Conservation (phyloP, 2,888 invertebrate genomes). For the Melieria crassipennis region DNA sequence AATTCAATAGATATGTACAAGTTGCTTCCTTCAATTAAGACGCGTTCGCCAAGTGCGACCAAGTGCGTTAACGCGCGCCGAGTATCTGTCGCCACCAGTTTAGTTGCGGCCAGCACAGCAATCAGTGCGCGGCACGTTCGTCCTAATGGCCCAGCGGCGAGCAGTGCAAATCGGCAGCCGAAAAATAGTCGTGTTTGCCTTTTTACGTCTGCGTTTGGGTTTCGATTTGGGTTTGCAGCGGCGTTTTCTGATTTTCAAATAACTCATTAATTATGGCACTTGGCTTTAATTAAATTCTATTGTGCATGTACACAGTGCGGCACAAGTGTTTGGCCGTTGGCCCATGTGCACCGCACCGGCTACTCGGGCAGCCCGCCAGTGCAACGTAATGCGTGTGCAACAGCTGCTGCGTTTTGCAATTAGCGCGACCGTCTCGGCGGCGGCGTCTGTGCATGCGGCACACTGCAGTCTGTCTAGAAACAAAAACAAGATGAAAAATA, state of each 20-base stretch:
- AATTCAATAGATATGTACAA: too few relatives aligned
- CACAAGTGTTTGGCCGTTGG: slow-evolving; percentile 8
- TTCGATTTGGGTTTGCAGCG: neutral
- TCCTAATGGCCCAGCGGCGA: neutral
- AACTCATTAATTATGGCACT: slow-evolving; percentile 32
- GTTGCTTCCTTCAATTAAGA: slow-evolving; percentile 6
- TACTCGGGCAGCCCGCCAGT: neutral
- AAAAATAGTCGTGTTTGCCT: neutral
- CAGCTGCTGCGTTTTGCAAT: slow-evolving; percentile 10
- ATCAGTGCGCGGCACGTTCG: slow-evolving; percentile 5
- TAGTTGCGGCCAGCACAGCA: neutral
- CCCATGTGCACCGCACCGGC: neutral
- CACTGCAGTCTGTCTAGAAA: too few relatives aligned
- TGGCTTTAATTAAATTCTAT: slow-evolving; percentile 31
- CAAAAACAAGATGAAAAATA: too few relatives aligned
- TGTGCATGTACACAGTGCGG: neutral
- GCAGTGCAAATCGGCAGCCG: too few relatives aligned
- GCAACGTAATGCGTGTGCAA: slow-evolving; percentile 22
- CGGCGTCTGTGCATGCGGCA: too few relatives aligned
- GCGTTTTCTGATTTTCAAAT: slow-evolving; percentile 19
- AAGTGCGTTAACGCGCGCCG: slow-evolving; percentile 18
- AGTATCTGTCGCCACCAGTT: slow-evolving; percentile 10
- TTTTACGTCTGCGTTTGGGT: slow-evolving; percentile 19
- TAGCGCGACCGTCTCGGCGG: too few relatives aligned
- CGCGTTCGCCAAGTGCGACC: slow-evolving; percentile 8